A percentile compares a stretch with the other conserved stretches of the same genome.
These are phyloP conservation scores for Adelges cooleyi DNA, from an alignment of 1,140 invertebrate species.

Conservation along the genomic window DNA sequence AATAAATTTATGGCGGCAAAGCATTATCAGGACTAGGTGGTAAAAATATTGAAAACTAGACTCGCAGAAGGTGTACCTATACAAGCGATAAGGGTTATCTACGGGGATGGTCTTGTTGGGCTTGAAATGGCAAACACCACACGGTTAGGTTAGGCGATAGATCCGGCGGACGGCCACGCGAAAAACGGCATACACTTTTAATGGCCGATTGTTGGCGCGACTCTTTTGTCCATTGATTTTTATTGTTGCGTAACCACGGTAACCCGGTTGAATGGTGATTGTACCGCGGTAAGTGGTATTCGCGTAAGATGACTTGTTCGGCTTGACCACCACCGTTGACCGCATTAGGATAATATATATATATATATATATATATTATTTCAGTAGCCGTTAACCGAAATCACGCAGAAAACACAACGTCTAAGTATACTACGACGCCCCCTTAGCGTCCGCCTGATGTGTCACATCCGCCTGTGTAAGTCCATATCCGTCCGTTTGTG, in stretches of 20 bases:
- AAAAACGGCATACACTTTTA: neutral
- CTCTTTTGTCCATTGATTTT: conserved; percentile 12
- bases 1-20: too few relatives aligned
- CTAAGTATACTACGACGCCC: too few relatives aligned
- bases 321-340: too few relatives aligned
- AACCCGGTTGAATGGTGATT: neutral
- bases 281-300: neutral
- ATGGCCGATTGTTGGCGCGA: neutral
- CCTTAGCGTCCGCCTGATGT: too few relatives aligned
- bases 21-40: too few relatives aligned
- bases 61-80: neutral
- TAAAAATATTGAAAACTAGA: too few relatives aligned
- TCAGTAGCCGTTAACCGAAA: too few relatives aligned
- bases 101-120: neutral
- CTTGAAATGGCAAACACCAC: neutral
- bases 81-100: neutral
- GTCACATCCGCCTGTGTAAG: too few relatives aligned
- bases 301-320: neutral
- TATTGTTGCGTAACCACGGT: conserved; percentile 4
- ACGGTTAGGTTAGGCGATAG: neutral
- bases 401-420: too few relatives aligned
- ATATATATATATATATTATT: too few relatives aligned
- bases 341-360: too few relatives aligned
- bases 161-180: neutral
- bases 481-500: too few relatives aligned